A percentile compares a stretch with the other conserved stretches of the same genome.
phyloP scores from a whole-genome alignment of 2,797 vertebrate genomes.

The Neosilurus hyrtlii region DNA sequence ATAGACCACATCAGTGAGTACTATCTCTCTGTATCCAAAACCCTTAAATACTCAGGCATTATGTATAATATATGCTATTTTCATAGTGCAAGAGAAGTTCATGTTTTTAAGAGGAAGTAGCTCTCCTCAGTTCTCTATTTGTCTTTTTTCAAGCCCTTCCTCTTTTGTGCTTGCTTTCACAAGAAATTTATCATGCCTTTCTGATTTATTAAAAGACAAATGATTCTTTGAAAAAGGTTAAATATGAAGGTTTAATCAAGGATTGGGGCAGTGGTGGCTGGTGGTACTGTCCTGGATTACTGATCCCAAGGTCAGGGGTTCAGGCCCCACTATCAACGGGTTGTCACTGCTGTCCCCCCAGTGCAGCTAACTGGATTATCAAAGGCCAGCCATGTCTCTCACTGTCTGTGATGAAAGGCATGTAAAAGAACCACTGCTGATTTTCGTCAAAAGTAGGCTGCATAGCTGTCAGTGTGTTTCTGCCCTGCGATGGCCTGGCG shows the following conservation, averaged over 20 bases:
- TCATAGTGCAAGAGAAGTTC: background rate
- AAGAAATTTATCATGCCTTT: background rate
- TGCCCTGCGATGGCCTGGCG: no score
- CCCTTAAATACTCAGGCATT: background rate
- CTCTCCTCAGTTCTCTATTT: slow-evolving; percentile 20
- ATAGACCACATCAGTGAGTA: slow-evolving; percentile 98
- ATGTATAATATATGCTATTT: background rate
- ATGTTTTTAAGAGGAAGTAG: slow-evolving; percentile 22
- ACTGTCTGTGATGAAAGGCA: no score
- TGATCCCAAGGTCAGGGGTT: no score
- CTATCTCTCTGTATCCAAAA: background rate
- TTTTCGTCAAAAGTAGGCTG: no score
- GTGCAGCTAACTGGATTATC: no score
- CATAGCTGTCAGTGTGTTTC: no score
- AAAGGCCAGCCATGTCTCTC: no score
- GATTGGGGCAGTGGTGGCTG: no score
- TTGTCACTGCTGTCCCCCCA: no score
- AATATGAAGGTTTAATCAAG: background rate
- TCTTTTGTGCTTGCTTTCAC: background rate
- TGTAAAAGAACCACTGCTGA: no score
- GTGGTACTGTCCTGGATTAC: no score
- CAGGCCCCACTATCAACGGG: no score
- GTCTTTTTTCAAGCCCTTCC: background rate
- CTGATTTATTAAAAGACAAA: background rate
- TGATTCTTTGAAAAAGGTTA: background rate